Evolutionary conservation across 2,888 invertebrate species (phyloP).

Genomic region (Elegia similella): DNA sequence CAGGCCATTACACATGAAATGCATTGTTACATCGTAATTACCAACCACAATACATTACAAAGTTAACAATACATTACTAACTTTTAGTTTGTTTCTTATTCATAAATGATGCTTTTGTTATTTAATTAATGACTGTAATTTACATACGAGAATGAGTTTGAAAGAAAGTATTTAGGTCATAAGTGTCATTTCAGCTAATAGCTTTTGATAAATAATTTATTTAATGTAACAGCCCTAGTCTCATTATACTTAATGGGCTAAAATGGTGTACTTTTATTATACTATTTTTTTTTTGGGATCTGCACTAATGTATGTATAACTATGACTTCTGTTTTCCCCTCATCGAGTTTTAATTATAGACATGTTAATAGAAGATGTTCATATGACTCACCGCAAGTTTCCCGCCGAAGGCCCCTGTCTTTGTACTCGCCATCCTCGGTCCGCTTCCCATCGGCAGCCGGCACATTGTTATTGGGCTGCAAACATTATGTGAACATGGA

Average conservation of each 20-base stretch:
- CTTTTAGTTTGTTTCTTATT: not conserved
- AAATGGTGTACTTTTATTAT: too few species aligned
- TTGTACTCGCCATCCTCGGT: conserved; percentile 47
- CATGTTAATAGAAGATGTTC: not conserved
- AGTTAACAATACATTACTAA: not conserved
- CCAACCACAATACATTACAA: not conserved
- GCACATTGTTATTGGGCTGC: conserved; percentile 53
- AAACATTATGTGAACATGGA: conserved; percentile 33
- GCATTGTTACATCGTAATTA: conserved; percentile 7
- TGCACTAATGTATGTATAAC: not conserved
- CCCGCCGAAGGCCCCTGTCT: conserved; percentile 61
- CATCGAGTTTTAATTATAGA: not conserved
- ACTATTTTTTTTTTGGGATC: too few species aligned
- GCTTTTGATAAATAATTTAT: too few species aligned
- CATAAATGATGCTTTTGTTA: not conserved
- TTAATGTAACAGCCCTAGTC: too few species aligned
- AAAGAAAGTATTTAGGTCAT: too few species aligned
- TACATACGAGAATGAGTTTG: not conserved
- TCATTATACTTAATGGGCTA: too few species aligned
- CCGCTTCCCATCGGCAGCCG: conserved; percentile 43
- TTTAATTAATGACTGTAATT: not conserved
- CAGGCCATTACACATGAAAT: conserved; percentile 11
- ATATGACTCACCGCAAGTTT: conserved; percentile 53
- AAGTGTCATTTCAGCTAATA: too few species aligned
- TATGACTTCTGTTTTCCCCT: not conserved